Evolutionary conservation across 2,888 invertebrate species (phyloP), one percentile per base, ranked within the genome.

Genomic region (Endotricha flammealis): DNA sequence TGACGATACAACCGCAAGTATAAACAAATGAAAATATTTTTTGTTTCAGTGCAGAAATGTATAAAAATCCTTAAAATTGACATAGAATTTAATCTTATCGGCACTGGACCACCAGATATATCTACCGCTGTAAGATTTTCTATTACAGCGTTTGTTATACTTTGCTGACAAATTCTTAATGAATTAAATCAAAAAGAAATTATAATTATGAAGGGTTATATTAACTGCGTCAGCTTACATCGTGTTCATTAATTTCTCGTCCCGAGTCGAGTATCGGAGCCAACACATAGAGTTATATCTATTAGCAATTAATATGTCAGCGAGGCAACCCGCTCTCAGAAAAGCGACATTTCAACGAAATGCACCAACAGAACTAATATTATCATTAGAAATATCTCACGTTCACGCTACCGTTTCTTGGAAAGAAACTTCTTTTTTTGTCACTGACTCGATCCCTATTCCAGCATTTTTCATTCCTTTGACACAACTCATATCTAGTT

Each of bases 321-420:
- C 61, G 47, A 41, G 48, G 54, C 53, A 41, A 50, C 20, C 37
- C 36, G 48, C 57, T 59, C 62, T 52, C 58, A 55, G 60, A 61
- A 65, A 54, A 53, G 50, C 47, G 48, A 42, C 59, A 52, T 33
- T 81, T 81, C 82, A 70, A 49, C 64, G 81, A 82, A 81, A 62
- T 48, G 59, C 61, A 27, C 25, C 10, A 48, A 52, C 60, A 60
- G 46, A 63, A 69, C 80, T 77, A 80, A 82, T 80, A 79, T 82
- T 81, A 78, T 81, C 76, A 68, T 65, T 53, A 67, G 76, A 79
- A 80, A 78, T 74, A 72, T 75, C 73, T 73, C 80, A 74, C 76
- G 70, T 68, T 52, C 55, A 38, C 55, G 70, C 68, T 51, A 72
- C 65, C 48, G 56, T 46, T 83, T 83, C 85, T 53, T 38, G 47